Conservation (phyloP, 2,888 invertebrate species). For the Apotomis turbidana region DNA sequence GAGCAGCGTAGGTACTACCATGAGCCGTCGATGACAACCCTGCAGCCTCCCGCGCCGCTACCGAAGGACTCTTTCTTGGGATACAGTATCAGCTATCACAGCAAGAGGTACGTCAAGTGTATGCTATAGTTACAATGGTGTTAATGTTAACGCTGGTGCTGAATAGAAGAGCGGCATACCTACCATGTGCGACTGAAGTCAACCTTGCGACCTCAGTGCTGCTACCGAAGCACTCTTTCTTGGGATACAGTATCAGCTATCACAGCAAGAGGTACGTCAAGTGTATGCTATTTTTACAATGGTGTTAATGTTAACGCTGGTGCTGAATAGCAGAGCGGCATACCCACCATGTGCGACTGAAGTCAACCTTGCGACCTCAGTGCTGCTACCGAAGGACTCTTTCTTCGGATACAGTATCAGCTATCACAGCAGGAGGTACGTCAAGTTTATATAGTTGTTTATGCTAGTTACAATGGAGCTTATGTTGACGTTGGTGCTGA, state of each 20-base stretch:
- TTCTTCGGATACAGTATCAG: conserved; percentile 64
- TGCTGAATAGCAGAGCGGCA: conserved; percentile 23
- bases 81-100: conserved; percentile 58
- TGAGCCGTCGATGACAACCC: conserved; percentile 41
- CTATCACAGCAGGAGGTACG: background rate
- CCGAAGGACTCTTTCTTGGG: conserved; percentile 57
- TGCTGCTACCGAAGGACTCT: conserved; percentile 41
- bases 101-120: too few species aligned
- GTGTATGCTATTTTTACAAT: background rate
- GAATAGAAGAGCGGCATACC: too few species aligned
- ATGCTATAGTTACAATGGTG: too few species aligned
- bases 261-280: conserved; percentile 22
- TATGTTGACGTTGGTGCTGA: conserved; percentile 5
- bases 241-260: too few species aligned
- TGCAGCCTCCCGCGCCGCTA: conserved; percentile 37
- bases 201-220: too few species aligned
- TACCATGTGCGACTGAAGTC: too few species aligned
- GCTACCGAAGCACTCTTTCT: too few species aligned
- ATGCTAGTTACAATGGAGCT: conserved; percentile 25
- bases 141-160: too few species aligned
- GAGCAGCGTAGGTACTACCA: conserved; percentile 50
- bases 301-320: conserved; percentile 5
- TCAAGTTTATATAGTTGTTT: background rate
- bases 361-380: conserved; percentile 42
- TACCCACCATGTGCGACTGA: conserved; percentile 48